A percentile compares a stretch with the other conserved stretches of the same genome.
Conservation (phyloP, 2,797 vertebrate species). For the Echiichthys vipera region DNA sequence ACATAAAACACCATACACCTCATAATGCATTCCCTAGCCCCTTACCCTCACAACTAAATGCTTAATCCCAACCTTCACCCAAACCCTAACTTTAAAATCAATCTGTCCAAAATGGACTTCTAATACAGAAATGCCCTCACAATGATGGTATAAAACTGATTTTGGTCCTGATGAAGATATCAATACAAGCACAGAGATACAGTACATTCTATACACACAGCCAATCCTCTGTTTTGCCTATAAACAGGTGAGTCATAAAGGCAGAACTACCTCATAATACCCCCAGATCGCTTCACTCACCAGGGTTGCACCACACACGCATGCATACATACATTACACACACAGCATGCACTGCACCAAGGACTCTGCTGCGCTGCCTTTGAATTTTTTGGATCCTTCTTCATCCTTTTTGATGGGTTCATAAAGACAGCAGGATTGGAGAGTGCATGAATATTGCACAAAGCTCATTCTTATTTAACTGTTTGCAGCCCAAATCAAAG, state of each 20-base stretch:
- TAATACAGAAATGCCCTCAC: background rate
- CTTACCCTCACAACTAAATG: background rate
- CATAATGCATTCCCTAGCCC: background rate
- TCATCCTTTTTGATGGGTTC: slow-evolving; percentile 37
- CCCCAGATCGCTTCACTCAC: background rate
- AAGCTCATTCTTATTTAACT: slow-evolving; percentile 16
- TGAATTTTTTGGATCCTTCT: slow-evolving; percentile 22
- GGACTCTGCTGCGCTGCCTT: slow-evolving; percentile 7
- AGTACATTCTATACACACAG: background rate
- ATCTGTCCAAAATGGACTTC: too few relatives aligned
- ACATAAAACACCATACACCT: too few relatives aligned
- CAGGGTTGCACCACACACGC: background rate
- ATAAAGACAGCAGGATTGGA: slow-evolving; percentile 39
- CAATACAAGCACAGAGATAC: background rate
- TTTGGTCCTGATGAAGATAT: background rate
- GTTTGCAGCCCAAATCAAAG: slow-evolving; percentile 10
- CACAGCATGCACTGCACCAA: slow-evolving; percentile 6
- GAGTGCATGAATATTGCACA: slow-evolving; percentile 25
- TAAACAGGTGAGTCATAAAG: slow-evolving; percentile 34
- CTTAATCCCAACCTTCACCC: too few relatives aligned
- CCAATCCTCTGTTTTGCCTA: background rate
- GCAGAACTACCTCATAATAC: slow-evolving; percentile 7
- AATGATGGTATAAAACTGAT: background rate
- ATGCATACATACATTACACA: background rate
- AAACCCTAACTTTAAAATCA: too few relatives aligned